Evolutionary conservation across 2,797 vertebrate species (phyloP), one percentile per base, ranked within the genome.

Genomic region (Chaunax sp.): DNA sequence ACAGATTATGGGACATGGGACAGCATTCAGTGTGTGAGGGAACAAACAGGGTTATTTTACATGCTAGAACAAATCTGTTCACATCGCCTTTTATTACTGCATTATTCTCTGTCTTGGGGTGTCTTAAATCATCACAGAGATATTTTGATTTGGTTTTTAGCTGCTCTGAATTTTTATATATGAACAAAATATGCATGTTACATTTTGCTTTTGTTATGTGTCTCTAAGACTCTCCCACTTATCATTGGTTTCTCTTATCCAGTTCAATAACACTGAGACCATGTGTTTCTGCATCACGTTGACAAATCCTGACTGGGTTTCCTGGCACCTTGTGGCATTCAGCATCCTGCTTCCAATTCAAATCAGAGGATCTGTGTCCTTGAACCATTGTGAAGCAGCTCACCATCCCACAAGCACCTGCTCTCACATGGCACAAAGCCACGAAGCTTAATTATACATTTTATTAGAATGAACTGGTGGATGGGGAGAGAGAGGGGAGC

Each of bases 391-490:
- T 67, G 78, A 69, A 67, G 60, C 45, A 43, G 47, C 52, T 54
- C 62, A 25, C 50, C 64, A 47, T 12, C 72, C 30, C 26, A 38
- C 51, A 69, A 44, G 50, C 66, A 54, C 64, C 69, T 76, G 71
- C 78, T 67, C 58, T 66, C 58, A 43, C 47, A 51, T 69, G 75
- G 67, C 69, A 69, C 41, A 13, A 41, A 52, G 63, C 63, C 72
- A 78, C 49, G 14, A 58, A 71, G 71, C 77, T 50, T 78, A 25
- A 75, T 79, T 66, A 81, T 56, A 58, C 54, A 57, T 54, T 69
- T 66, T 59, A 74, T 78, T 78, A 64, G 22, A 78, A 74, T 56
- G 20, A 74, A 58, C 16, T 8, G 18, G 14, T 53, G 28, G 30
- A 20, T 43, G 2, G 9, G 35, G 45, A 58, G 25, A 49, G n/a